Evolutionary conservation across 1,140 invertebrate genomes (phyloP).

Genomic region (honey bee (Apis mellifera)): DNA sequence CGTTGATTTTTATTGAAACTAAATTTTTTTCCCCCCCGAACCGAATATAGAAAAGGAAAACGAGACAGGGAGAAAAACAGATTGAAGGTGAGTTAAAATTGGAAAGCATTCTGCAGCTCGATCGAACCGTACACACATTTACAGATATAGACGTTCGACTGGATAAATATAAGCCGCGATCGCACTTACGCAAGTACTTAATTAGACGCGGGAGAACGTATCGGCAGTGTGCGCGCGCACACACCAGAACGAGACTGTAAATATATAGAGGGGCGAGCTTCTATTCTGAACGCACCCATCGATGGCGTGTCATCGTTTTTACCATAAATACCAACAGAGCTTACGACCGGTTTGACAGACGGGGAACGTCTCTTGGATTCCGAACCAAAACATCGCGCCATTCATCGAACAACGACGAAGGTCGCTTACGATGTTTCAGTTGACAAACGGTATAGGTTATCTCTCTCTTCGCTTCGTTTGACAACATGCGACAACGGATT

Average conservation of each 20-base stretch:
- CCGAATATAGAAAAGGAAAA: not conserved
- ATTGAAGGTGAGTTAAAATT: conserved; percentile 40
- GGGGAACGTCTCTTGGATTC: conserved; percentile 62
- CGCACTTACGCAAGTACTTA: conserved; percentile 52
- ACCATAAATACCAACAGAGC: conserved; percentile 45
- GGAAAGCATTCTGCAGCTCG: conserved; percentile 26
- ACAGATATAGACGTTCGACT: conserved; percentile 23
- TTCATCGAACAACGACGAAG: conserved; percentile 70
- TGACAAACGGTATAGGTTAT: conserved; percentile 33
- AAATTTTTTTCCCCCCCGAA: not conserved
- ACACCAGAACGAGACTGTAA: conserved; percentile 35
- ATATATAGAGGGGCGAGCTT: conserved; percentile 18
- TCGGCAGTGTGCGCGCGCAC: not conserved
- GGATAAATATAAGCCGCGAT: conserved; percentile 48
- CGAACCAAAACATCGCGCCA: conserved; percentile 63
- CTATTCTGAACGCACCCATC: conserved; percentile 39
- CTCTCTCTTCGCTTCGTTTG: not conserved
- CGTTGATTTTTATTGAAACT: conserved; percentile 11
- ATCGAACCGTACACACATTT: conserved; percentile 12
- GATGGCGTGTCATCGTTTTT: conserved; percentile 45
- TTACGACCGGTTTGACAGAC: conserved; percentile 52
- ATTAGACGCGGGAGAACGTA: conserved; percentile 39
- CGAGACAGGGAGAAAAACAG: not conserved
- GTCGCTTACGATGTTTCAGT: conserved; percentile 43
- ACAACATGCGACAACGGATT: conserved; percentile 10